These are phyloP conservation scores for Epsilonema sp. DNA, from an alignment of 2,888 invertebrate genomes.

Conservation along the genomic window DNA sequence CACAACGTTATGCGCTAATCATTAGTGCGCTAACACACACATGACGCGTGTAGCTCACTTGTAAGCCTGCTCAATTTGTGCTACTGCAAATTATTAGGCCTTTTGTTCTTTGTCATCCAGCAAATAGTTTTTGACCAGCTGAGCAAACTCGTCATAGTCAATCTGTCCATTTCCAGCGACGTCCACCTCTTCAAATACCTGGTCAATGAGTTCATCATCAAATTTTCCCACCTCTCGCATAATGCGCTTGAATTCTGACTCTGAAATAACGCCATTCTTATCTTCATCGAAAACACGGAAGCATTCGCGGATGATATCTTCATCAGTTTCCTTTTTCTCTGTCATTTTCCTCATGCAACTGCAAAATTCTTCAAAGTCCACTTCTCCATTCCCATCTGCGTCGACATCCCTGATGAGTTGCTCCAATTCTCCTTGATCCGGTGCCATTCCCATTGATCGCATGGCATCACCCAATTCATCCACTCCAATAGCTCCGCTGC, in stretches of 20 bases:
- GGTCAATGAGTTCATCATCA: slow-evolving; percentile 22
- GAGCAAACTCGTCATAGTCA: slow-evolving; percentile 19
- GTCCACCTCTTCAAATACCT: slow-evolving; percentile 25
- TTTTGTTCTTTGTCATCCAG: slow-evolving; percentile 8
- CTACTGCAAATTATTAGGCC: too few relatives aligned
- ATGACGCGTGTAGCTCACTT: background rate
- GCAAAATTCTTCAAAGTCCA: slow-evolving; percentile 29
- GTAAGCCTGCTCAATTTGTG: background rate
- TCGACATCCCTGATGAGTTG: slow-evolving; percentile 26
- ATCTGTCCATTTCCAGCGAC: slow-evolving; percentile 25
- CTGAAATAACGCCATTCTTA: slow-evolving; percentile 21
- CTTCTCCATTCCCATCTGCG: slow-evolving; percentile 27
- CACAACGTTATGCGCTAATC: too few relatives aligned
- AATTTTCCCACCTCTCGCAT: slow-evolving; percentile 23
- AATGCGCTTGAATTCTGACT: slow-evolving; percentile 22
- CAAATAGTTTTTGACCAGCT: slow-evolving; percentile 10
- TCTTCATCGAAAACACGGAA: slow-evolving; percentile 18
- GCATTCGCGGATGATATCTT: slow-evolving; percentile 24
- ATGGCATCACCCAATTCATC: slow-evolving; percentile 27
- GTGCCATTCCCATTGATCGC: slow-evolving; percentile 23
- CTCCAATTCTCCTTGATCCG: slow-evolving; percentile 22
- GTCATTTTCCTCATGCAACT: slow-evolving; percentile 28
- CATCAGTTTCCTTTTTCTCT: slow-evolving; percentile 18
- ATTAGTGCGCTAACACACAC: too few relatives aligned
- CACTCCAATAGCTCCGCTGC: slow-evolving; percentile 25